Conservation (phyloP, 1,140 invertebrate genomes). For the Drosophila seguyi region DNA sequence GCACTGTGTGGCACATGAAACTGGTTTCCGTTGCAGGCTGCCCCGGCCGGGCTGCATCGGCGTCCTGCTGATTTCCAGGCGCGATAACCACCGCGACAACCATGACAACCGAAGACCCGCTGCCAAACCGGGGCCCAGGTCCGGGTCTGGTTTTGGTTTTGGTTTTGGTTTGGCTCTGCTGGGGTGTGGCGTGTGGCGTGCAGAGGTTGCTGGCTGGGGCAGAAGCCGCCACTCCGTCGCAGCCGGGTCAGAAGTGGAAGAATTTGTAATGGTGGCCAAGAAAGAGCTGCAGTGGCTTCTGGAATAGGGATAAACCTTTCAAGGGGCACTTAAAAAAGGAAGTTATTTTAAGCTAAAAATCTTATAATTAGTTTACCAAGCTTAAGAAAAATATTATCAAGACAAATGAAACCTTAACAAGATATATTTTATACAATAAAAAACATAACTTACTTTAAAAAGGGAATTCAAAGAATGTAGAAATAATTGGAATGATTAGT, state of each 20-base stretch:
- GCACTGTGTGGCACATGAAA: constrained; percentile 49
- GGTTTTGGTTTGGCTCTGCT: constrained; percentile 28
- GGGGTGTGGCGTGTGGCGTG: constrained; percentile 50
- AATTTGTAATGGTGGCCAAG: constrained; percentile 76
- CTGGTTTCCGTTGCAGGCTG: constrained; percentile 58
- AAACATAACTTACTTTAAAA: neutral
- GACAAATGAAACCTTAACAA: no score
- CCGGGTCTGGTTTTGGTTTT: constrained; percentile 29
- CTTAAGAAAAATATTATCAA: neutral
- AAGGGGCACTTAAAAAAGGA: neutral
- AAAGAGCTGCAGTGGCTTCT: constrained; percentile 37
- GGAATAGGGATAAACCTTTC: neutral
- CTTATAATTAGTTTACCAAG: no score
- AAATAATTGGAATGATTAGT: no score
- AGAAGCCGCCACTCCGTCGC: constrained; percentile 27
- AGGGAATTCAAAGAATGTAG: neutral
- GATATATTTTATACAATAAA: no score
- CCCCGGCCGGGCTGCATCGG: constrained; percentile 43
- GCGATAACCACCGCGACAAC: constrained; percentile 48
- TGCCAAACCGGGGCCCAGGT: constrained; percentile 50
- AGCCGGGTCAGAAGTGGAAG: constrained; percentile 65
- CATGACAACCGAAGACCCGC: constrained; percentile 46
- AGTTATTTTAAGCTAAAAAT: neutral
- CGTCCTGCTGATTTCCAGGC: constrained; percentile 75
- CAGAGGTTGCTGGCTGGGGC: constrained; percentile 42